These are phyloP conservation scores for Dimorphilus gyrociliatus DNA, from an alignment of 2,888 invertebrate species.

Conservation along the genomic window DNA sequence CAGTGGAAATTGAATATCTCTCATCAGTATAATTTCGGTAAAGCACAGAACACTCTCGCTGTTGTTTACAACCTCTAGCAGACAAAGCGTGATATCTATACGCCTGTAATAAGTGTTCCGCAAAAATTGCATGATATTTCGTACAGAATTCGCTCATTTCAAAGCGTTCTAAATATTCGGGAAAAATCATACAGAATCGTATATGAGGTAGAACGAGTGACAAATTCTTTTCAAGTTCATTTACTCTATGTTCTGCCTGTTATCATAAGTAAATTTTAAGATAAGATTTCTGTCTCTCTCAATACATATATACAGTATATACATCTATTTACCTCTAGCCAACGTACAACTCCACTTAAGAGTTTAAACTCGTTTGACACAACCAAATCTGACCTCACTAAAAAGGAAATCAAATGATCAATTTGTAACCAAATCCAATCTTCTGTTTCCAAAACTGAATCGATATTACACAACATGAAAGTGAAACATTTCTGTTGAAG, in stretches of 20 bases:
- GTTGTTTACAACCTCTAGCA: slow-evolving; percentile 14
- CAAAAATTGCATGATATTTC: slow-evolving; percentile 14
- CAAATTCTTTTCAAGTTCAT: slow-evolving; percentile 3
- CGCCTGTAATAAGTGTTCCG: slow-evolving; percentile 31
- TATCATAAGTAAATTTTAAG: too few species aligned
- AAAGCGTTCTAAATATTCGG: slow-evolving; percentile 49
- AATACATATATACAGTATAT: too few species aligned
- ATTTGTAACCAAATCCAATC: slow-evolving; percentile 21
- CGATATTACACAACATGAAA: slow-evolving; percentile 11
- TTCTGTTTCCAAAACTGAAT: slow-evolving; percentile 8
- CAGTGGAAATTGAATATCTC: slow-evolving; percentile 11
- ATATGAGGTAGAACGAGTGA: background rate
- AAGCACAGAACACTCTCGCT: slow-evolving; percentile 28
- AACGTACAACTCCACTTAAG: slow-evolving; percentile 20
- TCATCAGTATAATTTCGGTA: slow-evolving; percentile 36
- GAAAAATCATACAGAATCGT: background rate
- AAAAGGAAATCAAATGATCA: slow-evolving; percentile 36
- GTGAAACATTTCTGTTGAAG: slow-evolving; percentile 10
- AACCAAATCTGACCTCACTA: slow-evolving; percentile 31
- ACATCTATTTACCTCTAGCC: too few species aligned
- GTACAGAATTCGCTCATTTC: slow-evolving; percentile 50
- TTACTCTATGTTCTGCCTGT: slow-evolving; percentile 2
- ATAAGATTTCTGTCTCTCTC: too few species aligned
- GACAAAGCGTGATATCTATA: slow-evolving; percentile 39
- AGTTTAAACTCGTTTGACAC: slow-evolving; percentile 36